phyloP scores from a whole-genome alignment of 2,797 vertebrate species.

The Clamator glandarius region DNA sequence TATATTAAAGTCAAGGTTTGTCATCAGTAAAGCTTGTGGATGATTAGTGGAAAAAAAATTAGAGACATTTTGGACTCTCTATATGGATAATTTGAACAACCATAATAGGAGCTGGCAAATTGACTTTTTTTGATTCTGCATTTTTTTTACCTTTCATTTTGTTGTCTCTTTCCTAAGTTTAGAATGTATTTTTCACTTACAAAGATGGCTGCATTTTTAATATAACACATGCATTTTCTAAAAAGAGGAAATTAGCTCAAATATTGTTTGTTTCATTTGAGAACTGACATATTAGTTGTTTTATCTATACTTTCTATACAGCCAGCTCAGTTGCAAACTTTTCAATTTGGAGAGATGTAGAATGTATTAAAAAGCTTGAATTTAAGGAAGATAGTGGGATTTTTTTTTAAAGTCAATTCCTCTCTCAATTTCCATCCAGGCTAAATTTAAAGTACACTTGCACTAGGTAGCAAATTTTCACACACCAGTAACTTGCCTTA shows the following conservation, averaged over 20 bases:
- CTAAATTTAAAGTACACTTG: background rate
- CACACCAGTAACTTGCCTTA: background rate
- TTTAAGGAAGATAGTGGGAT: background rate
- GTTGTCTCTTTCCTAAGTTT: background rate
- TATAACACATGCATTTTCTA: background rate
- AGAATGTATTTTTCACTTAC: background rate
- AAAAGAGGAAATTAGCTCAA: background rate
- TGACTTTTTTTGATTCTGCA: background rate
- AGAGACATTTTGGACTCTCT: background rate
- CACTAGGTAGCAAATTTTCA: constrained; percentile 3
- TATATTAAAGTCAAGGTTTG: background rate
- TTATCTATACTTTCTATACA: background rate
- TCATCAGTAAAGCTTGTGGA: background rate
- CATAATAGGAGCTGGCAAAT: background rate
- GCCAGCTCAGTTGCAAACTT: background rate
- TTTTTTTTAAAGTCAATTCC: background rate
- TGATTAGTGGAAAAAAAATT: background rate
- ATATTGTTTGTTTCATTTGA: background rate
- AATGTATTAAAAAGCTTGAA: background rate
- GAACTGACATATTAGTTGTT: background rate
- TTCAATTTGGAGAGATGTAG: background rate
- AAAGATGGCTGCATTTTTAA: background rate
- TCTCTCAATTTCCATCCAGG: background rate
- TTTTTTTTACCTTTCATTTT: constrained; percentile 8
- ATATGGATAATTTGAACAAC: background rate